Conservation (phyloP, 2,113 vertebrate genomes). For the Stictonetta naevosa region DNA sequence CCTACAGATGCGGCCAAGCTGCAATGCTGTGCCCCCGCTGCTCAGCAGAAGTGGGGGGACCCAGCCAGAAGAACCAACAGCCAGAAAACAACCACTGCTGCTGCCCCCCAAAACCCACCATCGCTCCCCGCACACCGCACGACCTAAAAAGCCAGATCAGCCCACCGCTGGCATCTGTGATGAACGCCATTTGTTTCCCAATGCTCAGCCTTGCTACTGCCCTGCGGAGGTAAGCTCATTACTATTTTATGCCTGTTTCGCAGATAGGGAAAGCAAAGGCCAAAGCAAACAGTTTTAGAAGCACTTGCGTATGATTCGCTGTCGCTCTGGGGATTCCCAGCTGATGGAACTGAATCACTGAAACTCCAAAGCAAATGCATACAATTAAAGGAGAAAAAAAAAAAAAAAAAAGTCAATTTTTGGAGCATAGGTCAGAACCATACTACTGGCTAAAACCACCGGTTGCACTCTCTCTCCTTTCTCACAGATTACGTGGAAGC, state of each 20-base stretch:
- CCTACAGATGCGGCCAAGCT: not conserved
- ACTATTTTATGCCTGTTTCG: not conserved
- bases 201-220: not conserved
- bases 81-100: not conserved
- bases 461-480: not conserved
- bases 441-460: not conserved
- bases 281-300: not conserved
- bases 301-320: not conserved
- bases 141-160: not conserved
- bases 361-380: not conserved
- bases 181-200: not conserved
- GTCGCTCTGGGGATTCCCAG: not conserved
- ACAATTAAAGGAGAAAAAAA: not conserved
- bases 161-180: not conserved
- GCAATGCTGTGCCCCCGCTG: not conserved
- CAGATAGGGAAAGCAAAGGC: not conserved
- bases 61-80: not conserved
- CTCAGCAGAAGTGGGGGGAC: not conserved
- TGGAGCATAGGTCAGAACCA: not conserved
- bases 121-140: accelerated
- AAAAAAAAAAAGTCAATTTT: not conserved
- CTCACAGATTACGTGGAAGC: not conserved
- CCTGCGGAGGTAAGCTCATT: not conserved
- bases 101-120: not conserved
- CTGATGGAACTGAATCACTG: not conserved